Percentiles rank a stretch among this genome's conserved stretches.
These are phyloP conservation scores for Brachionus manjavacas DNA, from an alignment of 1,140 invertebrate genomes.

Conservation along the genomic window DNA sequence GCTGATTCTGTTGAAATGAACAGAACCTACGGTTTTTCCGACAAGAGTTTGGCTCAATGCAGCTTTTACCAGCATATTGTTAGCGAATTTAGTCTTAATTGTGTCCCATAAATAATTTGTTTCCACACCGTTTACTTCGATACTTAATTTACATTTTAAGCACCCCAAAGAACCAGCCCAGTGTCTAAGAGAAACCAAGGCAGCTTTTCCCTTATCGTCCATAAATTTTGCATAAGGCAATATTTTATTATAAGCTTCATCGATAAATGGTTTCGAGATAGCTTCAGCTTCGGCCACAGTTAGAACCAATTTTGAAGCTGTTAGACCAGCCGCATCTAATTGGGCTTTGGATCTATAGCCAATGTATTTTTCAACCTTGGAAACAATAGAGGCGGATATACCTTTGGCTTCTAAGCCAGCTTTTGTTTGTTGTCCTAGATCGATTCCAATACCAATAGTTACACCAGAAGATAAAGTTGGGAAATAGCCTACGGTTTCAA, in stretches of 20 bases:
- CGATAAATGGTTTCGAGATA: slow-evolving; percentile 5
- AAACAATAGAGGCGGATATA: not conserved
- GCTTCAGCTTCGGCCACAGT: not conserved
- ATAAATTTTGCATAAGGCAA: not conserved
- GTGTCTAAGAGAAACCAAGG: not conserved
- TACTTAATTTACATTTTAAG: slow-evolving; percentile 11
- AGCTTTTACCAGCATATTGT: not conserved
- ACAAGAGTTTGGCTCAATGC: not conserved
- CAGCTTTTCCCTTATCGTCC: slow-evolving; percentile 15
- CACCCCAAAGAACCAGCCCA: slow-evolving; percentile 32
- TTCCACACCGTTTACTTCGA: not conserved
- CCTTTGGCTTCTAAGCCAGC: not conserved
- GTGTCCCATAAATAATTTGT: slow-evolving; percentile 9
- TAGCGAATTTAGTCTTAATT: not conserved
- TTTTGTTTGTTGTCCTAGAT: slow-evolving; percentile 29
- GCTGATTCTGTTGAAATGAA: not conserved
- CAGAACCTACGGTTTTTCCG: not conserved
- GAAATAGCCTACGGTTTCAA: not conserved
- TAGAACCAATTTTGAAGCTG: not conserved
- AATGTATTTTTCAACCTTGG: slow-evolving; percentile 1
- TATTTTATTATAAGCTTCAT: not conserved
- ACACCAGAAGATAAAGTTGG: not conserved
- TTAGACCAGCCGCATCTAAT: slow-evolving; percentile 5
- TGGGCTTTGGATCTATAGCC: slow-evolving; percentile 7
- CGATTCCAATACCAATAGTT: slow-evolving; percentile 21